These are phyloP conservation scores for Lepidochitona cinerea DNA, from an alignment of 2,888 invertebrate genomes.

Conservation along the genomic window DNA sequence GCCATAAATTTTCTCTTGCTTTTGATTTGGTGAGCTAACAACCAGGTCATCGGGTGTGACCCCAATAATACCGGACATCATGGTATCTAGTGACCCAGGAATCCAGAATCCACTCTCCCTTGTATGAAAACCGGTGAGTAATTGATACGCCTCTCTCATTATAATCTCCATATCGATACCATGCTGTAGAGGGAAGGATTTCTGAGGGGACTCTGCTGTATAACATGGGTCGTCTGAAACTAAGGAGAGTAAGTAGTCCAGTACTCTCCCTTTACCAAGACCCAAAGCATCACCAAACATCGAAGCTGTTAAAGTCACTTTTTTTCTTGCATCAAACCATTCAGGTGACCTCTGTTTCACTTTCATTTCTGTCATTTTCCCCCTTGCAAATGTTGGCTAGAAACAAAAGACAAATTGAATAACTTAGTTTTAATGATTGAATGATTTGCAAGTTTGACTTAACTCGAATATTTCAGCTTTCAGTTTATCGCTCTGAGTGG, in stretches of 20 bases:
- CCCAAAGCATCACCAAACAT: constrained; percentile 56
- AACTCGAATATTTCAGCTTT: no score
- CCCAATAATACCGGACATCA: constrained; percentile 42
- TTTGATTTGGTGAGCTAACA: background rate
- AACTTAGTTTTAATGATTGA: no score
- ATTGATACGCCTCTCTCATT: constrained; percentile 48
- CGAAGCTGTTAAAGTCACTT: constrained; percentile 48
- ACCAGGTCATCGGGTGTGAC: constrained; percentile 56
- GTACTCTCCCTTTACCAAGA: constrained; percentile 48
- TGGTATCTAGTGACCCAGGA: constrained; percentile 25
- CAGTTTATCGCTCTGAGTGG: no score
- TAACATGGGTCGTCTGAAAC: constrained; percentile 24
- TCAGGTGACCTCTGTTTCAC: constrained; percentile 45
- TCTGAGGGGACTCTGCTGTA: constrained; percentile 17
- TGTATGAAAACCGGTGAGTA: constrained; percentile 45
- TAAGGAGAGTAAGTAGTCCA: constrained; percentile 44
- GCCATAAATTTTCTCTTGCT: constrained; percentile 38
- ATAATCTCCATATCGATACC: constrained; percentile 44
- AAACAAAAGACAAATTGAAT: no score
- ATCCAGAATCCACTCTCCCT: constrained; percentile 52
- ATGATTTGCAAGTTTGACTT: no score
- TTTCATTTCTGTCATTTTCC: constrained; percentile 45
- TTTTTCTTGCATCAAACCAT: constrained; percentile 45
- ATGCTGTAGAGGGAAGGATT: constrained; percentile 26
- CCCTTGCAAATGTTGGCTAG: no score